These are phyloP conservation scores for Cacoxenus indagator DNA, from an alignment of 2,888 invertebrate species.

Conservation along the genomic window DNA sequence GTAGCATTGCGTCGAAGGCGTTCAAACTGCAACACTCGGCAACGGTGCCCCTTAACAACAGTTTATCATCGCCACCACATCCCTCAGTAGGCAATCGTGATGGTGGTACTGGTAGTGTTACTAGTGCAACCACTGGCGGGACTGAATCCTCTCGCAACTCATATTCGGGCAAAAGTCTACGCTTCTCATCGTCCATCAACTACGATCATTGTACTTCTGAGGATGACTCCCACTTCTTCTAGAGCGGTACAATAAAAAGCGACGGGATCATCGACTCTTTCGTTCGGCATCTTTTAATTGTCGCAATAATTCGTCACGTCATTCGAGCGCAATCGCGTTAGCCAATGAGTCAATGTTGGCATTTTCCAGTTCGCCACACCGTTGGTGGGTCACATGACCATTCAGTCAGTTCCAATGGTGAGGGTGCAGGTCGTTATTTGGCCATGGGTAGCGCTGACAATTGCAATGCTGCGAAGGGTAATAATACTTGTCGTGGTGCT, in stretches of 20 bases:
- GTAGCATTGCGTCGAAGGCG: constrained; percentile 44
- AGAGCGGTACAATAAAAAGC: constrained; percentile 70
- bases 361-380: constrained; percentile 81
- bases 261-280: constrained; percentile 69
- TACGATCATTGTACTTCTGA: constrained; percentile 59
- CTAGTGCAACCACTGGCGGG: constrained; percentile 22
- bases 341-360: constrained; percentile 51
- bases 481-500: too few relatives aligned
- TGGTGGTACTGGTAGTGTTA: constrained; percentile 6
- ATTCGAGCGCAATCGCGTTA: constrained; percentile 68
- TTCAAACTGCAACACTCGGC: constrained; percentile 65
- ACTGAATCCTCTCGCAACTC: constrained; percentile 37
- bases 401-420: constrained; percentile 48
- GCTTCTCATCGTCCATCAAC: constrained; percentile 63
- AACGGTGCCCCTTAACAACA: constrained; percentile 62
- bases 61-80: constrained; percentile 53
- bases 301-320: constrained; percentile 70
- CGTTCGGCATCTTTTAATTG: constrained; percentile 70
- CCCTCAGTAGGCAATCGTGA: constrained; percentile 43
- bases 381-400: constrained; percentile 94
- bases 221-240: constrained; percentile 69
- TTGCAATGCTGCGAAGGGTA: too few relatives aligned
- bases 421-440: too few relatives aligned
- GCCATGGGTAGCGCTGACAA: too few relatives aligned
- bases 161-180: constrained; percentile 57